Evolutionary conservation across 2,888 invertebrate genomes (phyloP).

Genomic region (Buathra laborator): DNA sequence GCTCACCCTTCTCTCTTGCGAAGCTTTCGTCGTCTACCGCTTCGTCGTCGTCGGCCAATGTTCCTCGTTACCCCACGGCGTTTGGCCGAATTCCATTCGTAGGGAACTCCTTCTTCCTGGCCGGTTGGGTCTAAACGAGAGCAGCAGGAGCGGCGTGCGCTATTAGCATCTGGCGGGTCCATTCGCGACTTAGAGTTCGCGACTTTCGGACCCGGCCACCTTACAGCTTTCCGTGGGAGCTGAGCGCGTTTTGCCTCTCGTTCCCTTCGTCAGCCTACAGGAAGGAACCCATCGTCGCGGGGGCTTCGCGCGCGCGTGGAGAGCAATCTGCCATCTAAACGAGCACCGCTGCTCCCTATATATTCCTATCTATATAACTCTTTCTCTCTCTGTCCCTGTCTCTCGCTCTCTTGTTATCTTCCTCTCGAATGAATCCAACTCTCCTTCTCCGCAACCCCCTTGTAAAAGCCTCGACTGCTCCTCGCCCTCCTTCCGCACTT

Average conservation of each 20-base stretch:
- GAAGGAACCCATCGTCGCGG: slow-evolving; percentile 12
- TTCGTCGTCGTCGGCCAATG: slow-evolving; percentile 24
- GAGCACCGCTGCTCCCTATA: slow-evolving; percentile 28
- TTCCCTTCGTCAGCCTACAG: background rate
- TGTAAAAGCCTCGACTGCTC: background rate
- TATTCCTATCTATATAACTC: slow-evolving; percentile 7
- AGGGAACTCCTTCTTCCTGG: slow-evolving; percentile 5
- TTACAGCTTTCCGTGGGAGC: background rate
- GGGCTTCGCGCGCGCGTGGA: slow-evolving; percentile 24
- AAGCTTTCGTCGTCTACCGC: slow-evolving; percentile 34
- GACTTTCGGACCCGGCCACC: background rate
- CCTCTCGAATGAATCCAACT: slow-evolving; percentile 18
- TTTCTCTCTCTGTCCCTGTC: slow-evolving; percentile 13
- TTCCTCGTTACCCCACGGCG: slow-evolving; percentile 53
- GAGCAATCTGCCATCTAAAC: slow-evolving; percentile 67
- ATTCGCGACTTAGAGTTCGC: background rate
- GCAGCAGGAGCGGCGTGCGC: background rate
- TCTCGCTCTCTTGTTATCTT: slow-evolving; percentile 12
- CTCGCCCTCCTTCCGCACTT: slow-evolving; percentile 14
- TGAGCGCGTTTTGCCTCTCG: background rate
- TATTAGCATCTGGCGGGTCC: background rate
- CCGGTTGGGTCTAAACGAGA: too few species aligned
- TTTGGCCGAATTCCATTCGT: slow-evolving; percentile 72
- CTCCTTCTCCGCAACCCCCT: slow-evolving; percentile 22
- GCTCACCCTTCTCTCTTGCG: slow-evolving; percentile 13